phyloP scores from a whole-genome alignment of 1,140 invertebrate species.

The Leucophenga varia region DNA sequence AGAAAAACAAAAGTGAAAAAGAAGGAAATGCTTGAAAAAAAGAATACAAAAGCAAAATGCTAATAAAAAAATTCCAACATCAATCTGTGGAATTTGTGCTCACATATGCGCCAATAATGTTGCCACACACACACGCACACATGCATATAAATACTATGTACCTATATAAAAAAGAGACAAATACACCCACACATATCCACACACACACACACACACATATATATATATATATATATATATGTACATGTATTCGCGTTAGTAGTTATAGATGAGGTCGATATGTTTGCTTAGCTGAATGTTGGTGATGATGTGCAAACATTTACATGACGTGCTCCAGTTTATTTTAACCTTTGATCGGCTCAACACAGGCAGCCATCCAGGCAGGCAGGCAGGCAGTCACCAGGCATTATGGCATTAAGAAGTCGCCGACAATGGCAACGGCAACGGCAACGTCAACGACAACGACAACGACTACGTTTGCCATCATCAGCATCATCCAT shows the following conservation, averaged over 20 bases:
- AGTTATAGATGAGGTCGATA: slow-evolving; percentile 42
- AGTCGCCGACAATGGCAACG: slow-evolving; percentile 6
- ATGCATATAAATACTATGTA: no score
- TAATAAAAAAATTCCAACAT: slow-evolving; percentile 55
- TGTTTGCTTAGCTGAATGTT: slow-evolving; percentile 54
- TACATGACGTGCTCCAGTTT: slow-evolving; percentile 53
- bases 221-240: no score
- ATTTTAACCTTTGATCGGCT: slow-evolving; percentile 51
- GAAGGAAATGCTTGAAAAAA: no score
- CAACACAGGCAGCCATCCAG: slow-evolving; percentile 1
- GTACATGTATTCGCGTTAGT: not conserved
- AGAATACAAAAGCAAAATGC: slow-evolving; percentile 38
- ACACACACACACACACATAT: not conserved
- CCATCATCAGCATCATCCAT: no score
- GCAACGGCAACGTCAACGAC: not conserved
- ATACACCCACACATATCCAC: not conserved
- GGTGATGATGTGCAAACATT: slow-evolving; percentile 54
- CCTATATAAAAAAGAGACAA: no score
- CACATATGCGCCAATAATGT: slow-evolving; percentile 53
- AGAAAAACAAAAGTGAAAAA: no score
- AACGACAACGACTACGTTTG: no score
- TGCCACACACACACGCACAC: slow-evolving; percentile 1
- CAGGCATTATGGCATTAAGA: slow-evolving; percentile 11
- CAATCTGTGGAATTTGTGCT: slow-evolving; percentile 53
- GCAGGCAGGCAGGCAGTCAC: slow-evolving; percentile 5